Percentiles rank a stretch among this genome's conserved stretches.
Evolutionary conservation across 2,113 vertebrate species (phyloP).

Genomic region (Mastomys coucha): DNA sequence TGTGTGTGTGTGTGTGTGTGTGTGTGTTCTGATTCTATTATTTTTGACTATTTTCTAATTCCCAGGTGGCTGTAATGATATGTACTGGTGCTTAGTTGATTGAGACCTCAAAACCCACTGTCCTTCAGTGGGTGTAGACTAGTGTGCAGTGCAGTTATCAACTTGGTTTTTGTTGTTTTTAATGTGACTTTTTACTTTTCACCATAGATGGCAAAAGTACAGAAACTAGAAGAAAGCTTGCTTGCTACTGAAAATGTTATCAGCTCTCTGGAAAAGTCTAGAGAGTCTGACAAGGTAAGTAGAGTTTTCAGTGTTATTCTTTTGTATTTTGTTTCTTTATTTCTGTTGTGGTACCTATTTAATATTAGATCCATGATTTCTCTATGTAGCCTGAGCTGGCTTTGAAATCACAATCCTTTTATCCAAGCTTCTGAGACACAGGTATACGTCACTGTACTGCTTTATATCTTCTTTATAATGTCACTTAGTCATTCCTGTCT

Average conservation of each 20-base stretch:
- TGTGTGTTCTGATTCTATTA: neutral
- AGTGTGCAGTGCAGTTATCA: neutral
- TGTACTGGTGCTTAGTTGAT: neutral
- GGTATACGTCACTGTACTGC: neutral
- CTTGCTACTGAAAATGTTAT: constrained; percentile 85
- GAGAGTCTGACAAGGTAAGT: constrained; percentile 92
- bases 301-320: neutral
- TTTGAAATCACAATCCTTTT: neutral
- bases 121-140: neutral
- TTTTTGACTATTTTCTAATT: constrained; percentile 49
- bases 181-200: constrained; percentile 34
- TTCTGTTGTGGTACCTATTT: neutral
- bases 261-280: constrained; percentile 90
- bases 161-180: neutral
- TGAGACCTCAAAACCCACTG: neutral
- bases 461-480: too few relatives aligned
- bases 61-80: neutral
- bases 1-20: too few relatives aligned
- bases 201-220: constrained; percentile 86
- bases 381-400: neutral
- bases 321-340: neutral
- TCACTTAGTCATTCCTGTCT: too few relatives aligned
- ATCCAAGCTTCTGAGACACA: neutral
- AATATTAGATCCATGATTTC: neutral
- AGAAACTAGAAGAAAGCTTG: constrained; percentile 88